Conservation (phyloP, 2,888 invertebrate genomes). For the Drosophila neonasuta region DNA sequence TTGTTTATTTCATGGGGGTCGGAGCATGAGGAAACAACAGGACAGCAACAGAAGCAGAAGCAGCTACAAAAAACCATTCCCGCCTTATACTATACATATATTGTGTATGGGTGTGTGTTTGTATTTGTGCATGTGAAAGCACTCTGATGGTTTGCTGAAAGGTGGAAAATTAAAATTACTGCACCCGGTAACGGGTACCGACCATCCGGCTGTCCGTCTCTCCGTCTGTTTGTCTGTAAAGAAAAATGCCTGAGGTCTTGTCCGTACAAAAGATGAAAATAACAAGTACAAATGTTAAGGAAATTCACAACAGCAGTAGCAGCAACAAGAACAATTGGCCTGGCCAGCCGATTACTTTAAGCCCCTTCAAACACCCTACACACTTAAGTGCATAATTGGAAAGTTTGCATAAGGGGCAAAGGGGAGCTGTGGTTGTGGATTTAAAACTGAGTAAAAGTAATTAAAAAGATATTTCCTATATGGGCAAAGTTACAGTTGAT, state of each 20-base stretch:
- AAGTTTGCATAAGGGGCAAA: background rate
- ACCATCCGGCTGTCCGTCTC: background rate
- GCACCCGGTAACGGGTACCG: constrained; percentile 37
- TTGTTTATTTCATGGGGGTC: constrained; percentile 56
- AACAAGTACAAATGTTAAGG: constrained; percentile 32
- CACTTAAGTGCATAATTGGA: constrained; percentile 17
- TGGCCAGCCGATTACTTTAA: constrained; percentile 4
- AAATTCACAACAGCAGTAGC: constrained; percentile 7
- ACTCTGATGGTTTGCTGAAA: constrained; percentile 53
- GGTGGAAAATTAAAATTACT: constrained; percentile 70
- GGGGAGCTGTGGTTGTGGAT: background rate
- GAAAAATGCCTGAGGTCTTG: constrained; percentile 58
- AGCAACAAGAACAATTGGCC: constrained; percentile 7
- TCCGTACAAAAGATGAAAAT: constrained; percentile 44
- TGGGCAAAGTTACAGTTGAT: constrained; percentile 9
- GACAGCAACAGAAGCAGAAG: constrained; percentile 22
- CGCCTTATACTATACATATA: constrained; percentile 1
- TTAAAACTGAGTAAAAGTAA: constrained; percentile 2
- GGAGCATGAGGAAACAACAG: constrained; percentile 41
- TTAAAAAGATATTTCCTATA: constrained; percentile 17
- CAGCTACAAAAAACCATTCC: constrained; percentile 5
- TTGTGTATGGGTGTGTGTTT: background rate
- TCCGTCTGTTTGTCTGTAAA: background rate
- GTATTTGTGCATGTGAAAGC: constrained; percentile 34
- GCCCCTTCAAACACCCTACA: constrained; percentile 11